phyloP scores from a whole-genome alignment of 2,113 vertebrate species.

The Gambusia holbrooki region DNA sequence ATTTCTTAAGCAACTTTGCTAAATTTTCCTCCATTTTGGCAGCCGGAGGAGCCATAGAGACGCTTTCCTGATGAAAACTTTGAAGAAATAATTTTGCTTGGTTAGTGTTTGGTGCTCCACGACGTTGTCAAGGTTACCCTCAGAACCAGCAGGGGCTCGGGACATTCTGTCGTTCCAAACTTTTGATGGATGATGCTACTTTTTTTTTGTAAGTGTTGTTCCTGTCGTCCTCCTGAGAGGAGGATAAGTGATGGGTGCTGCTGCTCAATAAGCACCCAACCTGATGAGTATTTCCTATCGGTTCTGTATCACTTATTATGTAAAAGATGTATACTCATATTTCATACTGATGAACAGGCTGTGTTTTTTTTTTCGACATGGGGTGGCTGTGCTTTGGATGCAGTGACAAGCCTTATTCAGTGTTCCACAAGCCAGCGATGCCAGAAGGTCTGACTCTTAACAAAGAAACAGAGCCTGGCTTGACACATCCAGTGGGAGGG shows the following conservation, averaged over 20 bases:
- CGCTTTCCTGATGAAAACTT: neutral
- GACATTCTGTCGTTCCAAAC: conserved; percentile 60
- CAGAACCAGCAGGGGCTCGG: conserved; percentile 52
- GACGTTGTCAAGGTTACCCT: conserved; percentile 65
- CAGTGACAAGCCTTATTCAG: neutral
- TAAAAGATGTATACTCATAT: conserved; percentile 69
- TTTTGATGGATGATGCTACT: conserved; percentile 76
- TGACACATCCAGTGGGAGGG: conserved; percentile 9
- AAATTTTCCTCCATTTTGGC: neutral
- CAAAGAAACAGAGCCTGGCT: neutral
- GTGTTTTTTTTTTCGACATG: conserved; percentile 11
- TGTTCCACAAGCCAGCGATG: conserved; percentile 3
- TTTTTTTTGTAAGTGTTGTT: conserved; percentile 33
- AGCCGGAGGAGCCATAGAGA: neutral
- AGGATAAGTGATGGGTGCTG: conserved; percentile 68
- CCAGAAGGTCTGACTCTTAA: conserved; percentile 8
- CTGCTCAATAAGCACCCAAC: conserved; percentile 70
- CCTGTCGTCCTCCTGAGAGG: conserved; percentile 64
- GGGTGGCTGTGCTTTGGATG: conserved; percentile 24
- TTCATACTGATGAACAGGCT: conserved; percentile 64
- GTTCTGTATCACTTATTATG: conserved; percentile 73
- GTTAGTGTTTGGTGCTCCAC: conserved; percentile 30
- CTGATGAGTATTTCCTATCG: conserved; percentile 75
- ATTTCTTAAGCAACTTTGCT: neutral
- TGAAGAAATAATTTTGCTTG: conserved; percentile 12